Percentiles rank a stretch among this genome's conserved stretches.
phyloP scores from a whole-genome alignment of 2,113 vertebrate genomes.

The Rousettus leschenaultii region DNA sequence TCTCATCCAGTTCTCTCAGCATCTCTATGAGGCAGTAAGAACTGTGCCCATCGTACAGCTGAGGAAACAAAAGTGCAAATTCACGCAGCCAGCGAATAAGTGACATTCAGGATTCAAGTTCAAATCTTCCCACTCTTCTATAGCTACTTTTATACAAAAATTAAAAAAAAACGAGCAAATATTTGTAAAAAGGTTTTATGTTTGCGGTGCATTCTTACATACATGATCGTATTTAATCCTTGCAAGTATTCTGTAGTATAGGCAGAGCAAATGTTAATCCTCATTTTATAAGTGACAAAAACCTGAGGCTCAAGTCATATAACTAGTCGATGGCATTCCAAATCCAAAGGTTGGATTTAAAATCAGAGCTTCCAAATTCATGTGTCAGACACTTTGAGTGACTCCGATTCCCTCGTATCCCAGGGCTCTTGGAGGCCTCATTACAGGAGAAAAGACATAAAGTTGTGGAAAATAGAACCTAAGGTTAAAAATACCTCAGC shows the following conservation, averaged over 20 bases:
- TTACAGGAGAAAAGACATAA: background rate
- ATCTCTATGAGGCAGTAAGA: background rate
- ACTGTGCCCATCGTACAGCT: background rate
- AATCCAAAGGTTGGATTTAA: background rate
- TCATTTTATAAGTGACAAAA: constrained; percentile 12
- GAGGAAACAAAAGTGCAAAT: background rate
- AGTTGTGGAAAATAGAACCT: background rate
- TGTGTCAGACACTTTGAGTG: background rate
- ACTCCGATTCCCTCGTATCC: background rate
- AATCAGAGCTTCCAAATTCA: constrained; percentile 18
- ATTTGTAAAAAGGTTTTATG: background rate
- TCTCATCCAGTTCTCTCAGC: background rate
- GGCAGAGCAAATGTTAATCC: constrained; percentile 12
- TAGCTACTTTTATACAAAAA: background rate
- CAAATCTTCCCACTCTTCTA: background rate
- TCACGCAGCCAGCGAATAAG: background rate
- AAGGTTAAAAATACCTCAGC: background rate
- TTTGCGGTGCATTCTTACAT: background rate
- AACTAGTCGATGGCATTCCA: background rate
- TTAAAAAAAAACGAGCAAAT: background rate
- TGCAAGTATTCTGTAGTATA: background rate
- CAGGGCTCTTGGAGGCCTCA: background rate
- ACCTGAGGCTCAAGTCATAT: background rate
- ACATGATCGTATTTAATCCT: background rate
- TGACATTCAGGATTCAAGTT: background rate